Conservation (phyloP, 2,888 invertebrate genomes). For the Drosophila villosipedis region DNA sequence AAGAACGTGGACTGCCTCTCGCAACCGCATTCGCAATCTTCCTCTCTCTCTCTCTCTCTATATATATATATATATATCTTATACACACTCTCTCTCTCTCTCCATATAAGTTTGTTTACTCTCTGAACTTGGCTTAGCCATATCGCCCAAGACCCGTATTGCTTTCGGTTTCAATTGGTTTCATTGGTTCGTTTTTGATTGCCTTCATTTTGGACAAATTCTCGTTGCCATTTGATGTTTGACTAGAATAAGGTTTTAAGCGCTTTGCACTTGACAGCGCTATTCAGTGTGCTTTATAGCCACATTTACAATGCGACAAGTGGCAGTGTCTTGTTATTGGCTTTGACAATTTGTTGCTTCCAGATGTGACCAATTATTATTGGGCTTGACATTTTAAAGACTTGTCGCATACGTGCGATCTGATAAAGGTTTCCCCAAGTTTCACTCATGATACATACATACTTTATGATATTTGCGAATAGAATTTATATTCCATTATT, state of each 20-base stretch:
- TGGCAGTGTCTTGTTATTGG: constrained; percentile 39
- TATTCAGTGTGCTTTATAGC: constrained; percentile 40
- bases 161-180: constrained; percentile 39
- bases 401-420: constrained; percentile 51
- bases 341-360: constrained; percentile 19
- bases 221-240: constrained; percentile 39
- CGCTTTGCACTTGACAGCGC: constrained; percentile 70
- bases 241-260: constrained; percentile 58
- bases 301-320: constrained; percentile 42
- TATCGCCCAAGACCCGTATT: constrained; percentile 24
- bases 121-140: constrained; percentile 72
- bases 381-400: constrained; percentile 38
- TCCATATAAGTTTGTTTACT: constrained; percentile 2
- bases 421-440: constrained; percentile 31
- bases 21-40: constrained; percentile 7
- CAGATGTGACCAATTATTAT: constrained; percentile 34
- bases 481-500: constrained; percentile 5
- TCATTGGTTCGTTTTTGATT: constrained; percentile 60
- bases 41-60: constrained; percentile 2
- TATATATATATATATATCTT: not conserved
- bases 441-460: not conserved
- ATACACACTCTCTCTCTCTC: not conserved
- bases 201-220: constrained; percentile 60
- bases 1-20: constrained; percentile 64
- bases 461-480: constrained; percentile 4